Conservation (phyloP, 2,113 vertebrate species). For the Sciurus niger region DNA sequence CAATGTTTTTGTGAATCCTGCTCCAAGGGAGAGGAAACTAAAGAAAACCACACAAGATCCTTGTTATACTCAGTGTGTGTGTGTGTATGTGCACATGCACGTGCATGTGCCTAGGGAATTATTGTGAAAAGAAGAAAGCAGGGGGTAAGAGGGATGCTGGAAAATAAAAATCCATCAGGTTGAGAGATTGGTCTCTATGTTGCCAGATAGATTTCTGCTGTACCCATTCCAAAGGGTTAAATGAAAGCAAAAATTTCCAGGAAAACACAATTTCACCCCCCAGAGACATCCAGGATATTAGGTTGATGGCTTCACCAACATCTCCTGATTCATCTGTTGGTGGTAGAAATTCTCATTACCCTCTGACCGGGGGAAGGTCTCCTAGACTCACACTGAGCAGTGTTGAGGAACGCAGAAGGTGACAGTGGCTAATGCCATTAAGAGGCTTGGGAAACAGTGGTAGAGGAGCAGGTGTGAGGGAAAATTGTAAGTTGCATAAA, state of each 20-base stretch:
- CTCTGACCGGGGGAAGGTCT: not conserved
- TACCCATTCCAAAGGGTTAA: not conserved
- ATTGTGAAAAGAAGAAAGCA: constrained; percentile 20
- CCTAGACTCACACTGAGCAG: not conserved
- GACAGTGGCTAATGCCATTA: not conserved
- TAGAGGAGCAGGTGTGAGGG: not conserved
- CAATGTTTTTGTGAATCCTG: constrained; percentile 53
- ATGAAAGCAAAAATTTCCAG: not conserved
- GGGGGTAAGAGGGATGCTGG: not conserved
- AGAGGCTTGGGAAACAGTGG: not conserved
- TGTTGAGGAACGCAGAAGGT: constrained; percentile 37
- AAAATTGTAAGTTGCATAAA: constrained; percentile 25
- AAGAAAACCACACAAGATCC: not conserved
- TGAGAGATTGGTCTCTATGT: not conserved
- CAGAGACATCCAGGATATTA: not conserved
- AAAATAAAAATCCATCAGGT: not conserved
- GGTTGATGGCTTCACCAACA: not conserved
- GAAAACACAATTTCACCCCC: constrained; percentile 37
- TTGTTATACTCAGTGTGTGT: not conserved
- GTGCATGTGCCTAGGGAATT: not conserved
- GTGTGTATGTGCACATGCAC: not conserved
- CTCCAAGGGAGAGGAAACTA: not conserved
- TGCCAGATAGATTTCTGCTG: constrained; percentile 11
- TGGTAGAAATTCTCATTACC: constrained; percentile 17
- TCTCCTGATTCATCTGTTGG: not conserved